Evolutionary conservation across 2,888 invertebrate species (phyloP).

Genomic region (Agrilus biguttatus): DNA sequence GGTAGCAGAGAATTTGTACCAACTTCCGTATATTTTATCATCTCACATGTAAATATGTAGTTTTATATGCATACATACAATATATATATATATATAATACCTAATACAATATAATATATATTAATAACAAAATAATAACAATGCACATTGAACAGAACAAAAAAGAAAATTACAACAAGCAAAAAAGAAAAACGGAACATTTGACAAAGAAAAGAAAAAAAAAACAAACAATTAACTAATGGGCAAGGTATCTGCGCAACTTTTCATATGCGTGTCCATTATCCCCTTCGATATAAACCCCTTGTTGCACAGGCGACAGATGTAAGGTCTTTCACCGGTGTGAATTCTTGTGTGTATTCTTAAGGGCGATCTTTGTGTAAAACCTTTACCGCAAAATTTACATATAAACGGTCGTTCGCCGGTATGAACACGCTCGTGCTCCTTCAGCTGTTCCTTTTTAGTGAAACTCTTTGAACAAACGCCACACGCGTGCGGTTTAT

Average conservation of each 20-base stretch:
- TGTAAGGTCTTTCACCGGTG: slow-evolving; percentile 42
- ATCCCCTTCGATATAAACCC: slow-evolving; percentile 32
- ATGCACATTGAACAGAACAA: too few species aligned
- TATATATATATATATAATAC: too few species aligned
- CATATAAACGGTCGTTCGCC: slow-evolving; percentile 48
- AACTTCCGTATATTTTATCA: too few species aligned
- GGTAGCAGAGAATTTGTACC: too few species aligned
- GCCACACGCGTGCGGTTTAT: slow-evolving; percentile 29
- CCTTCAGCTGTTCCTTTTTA: slow-evolving; percentile 12
- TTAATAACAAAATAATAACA: too few species aligned
- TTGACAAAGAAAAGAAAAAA: too few species aligned
- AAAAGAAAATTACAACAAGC: too few species aligned
- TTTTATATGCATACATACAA: too few species aligned
- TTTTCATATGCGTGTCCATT: slow-evolving; percentile 23
- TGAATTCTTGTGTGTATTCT: slow-evolving; percentile 46
- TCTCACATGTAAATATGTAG: too few species aligned
- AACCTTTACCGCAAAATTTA: slow-evolving; percentile 44
- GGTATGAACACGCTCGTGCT: slow-evolving; percentile 38
- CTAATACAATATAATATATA: too few species aligned
- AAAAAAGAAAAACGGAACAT: too few species aligned
- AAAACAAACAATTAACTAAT: too few species aligned
- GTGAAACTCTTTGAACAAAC: slow-evolving; percentile 36
- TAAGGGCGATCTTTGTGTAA: slow-evolving; percentile 43
- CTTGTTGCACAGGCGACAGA: slow-evolving; percentile 39
- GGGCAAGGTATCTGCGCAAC: background rate